phyloP scores from a whole-genome alignment of 2,888 invertebrate species.

The Drosophila peninsularis region DNA sequence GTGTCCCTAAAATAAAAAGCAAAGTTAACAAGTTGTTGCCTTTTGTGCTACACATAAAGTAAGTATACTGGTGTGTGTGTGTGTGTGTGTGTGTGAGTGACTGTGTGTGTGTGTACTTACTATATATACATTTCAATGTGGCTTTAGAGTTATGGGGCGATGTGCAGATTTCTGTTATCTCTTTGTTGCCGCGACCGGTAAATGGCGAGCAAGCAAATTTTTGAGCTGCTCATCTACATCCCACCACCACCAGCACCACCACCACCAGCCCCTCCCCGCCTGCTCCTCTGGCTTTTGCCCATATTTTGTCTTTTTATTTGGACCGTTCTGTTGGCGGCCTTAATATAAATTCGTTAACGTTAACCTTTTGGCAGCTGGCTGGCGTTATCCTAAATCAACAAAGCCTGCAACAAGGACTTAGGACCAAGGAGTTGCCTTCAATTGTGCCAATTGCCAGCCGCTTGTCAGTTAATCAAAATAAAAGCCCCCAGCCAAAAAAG shows the following conservation, averaged over 20 bases:
- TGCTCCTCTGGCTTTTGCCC: neutral
- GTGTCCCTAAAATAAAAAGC: constrained; percentile 69
- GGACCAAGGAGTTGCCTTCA: constrained; percentile 52
- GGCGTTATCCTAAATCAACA: constrained; percentile 77
- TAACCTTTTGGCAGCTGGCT: constrained; percentile 72
- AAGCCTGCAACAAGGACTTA: constrained; percentile 54
- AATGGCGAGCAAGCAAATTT: constrained; percentile 68
- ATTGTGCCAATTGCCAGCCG: constrained; percentile 78
- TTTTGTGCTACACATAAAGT: constrained; percentile 54
- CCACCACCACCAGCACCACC: neutral
- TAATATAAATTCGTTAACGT: constrained; percentile 74
- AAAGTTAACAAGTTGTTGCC: constrained; percentile 76
- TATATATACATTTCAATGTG: constrained; percentile 53
- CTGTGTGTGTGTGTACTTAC: constrained; percentile 13
- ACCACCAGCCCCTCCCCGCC: neutral
- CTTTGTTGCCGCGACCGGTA: constrained; percentile 54
- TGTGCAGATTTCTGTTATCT: constrained; percentile 59
- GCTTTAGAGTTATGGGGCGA: constrained; percentile 51
- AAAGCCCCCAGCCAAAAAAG: constrained; percentile 57
- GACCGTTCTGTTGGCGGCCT: constrained; percentile 34
- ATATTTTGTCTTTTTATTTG: constrained; percentile 43
- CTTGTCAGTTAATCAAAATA: constrained; percentile 79
- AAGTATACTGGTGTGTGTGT: constrained; percentile 20
- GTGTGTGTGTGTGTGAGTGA: constrained; percentile 1
- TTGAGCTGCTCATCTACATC: constrained; percentile 65